Base-by-base conservation (phyloP, 23 tunicate species). In the Ascidia mentula region DNA sequence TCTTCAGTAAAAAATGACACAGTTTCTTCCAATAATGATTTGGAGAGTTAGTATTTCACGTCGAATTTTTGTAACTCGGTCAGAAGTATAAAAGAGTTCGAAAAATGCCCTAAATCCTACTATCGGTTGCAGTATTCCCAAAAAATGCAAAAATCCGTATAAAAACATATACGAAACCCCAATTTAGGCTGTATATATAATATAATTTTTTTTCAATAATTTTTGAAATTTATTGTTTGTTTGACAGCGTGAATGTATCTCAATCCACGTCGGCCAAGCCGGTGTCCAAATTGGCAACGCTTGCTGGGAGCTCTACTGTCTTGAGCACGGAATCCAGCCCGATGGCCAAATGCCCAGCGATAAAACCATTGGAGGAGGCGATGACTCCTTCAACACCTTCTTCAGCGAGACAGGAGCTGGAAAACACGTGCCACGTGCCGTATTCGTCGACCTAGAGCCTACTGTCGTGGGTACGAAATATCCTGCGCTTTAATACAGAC, bases 281-380 rank as follows among this genome's bases (percentile, higher is more conserved):
- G 98, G 98, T 26, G 94, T 89, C 34, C 98, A 94, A 59, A 94
- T 94, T 83, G 98, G 98, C 61, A 94, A 94, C 77, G 98, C 98
- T 69, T 94, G 98, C 84, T 94, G 98, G 98, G 98, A 94, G 84
- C 80, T 94, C 35, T 94, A 94, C 84, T 94, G 98, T 73, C 86
- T 94, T 26, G 98, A 94, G 79, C 98, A 94, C 40, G 98, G 98
- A 38, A 94, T 94, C 79, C 94, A 94, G 81, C 98, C 98, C 6
- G 94, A 94, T 73, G 98, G 98, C 36, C 98, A 94, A 60, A 94
- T 94, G 98, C 98, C 98, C 42, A 88, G 94, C 65, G 98, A 94
- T 77, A 88, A 88, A 59, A 94, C 98, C 34, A 88, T 94, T 59
- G 98, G 98, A 53, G 94, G 98, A 2, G 98, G 98, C 40, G 98